A percentile compares a stretch with the other conserved stretches of the same genome.
These are phyloP conservation scores for Chascanopsetta lugubris DNA, from an alignment of 2,113 vertebrate species.

Conservation along the genomic window DNA sequence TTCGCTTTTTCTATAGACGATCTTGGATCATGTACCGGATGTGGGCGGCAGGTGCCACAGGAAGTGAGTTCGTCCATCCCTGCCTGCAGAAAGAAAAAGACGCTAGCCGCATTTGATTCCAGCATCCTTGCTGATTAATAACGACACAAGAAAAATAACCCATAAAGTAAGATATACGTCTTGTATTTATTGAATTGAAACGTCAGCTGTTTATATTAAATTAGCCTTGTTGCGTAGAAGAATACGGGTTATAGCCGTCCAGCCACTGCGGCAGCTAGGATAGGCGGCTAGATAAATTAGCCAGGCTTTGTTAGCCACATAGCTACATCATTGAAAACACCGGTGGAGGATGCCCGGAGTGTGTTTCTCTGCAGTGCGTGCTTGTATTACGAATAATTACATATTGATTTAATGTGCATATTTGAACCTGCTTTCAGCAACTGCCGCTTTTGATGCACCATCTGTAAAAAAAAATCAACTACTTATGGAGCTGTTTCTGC, in stretches of 20 bases:
- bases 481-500: no score
- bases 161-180: not conserved
- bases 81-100: conserved; percentile 10
- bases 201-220: not conserved
- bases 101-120: conserved; percentile 22
- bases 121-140: not conserved
- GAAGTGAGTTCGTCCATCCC: conserved; percentile 46
- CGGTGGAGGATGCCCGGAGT: not conserved
- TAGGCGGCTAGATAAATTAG: conserved; percentile 56
- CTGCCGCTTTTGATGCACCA: not conserved
- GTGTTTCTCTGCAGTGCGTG: rapidly evolving
- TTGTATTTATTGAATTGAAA: not conserved
- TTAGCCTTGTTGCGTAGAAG: rapidly evolving
- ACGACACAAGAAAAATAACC: not conserved
- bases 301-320: conserved; percentile 67
- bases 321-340: not conserved
- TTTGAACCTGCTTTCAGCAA: rapidly evolving
- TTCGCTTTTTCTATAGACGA: not conserved
- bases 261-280: conserved; percentile 36
- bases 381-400: not conserved
- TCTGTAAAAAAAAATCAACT: not conserved
- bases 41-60: conserved; percentile 54
- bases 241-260: not conserved
- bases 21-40: conserved; percentile 53
- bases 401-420: not conserved